Evolutionary conservation across 2,888 invertebrate genomes (phyloP).

Genomic region (Ophion costatus): DNA sequence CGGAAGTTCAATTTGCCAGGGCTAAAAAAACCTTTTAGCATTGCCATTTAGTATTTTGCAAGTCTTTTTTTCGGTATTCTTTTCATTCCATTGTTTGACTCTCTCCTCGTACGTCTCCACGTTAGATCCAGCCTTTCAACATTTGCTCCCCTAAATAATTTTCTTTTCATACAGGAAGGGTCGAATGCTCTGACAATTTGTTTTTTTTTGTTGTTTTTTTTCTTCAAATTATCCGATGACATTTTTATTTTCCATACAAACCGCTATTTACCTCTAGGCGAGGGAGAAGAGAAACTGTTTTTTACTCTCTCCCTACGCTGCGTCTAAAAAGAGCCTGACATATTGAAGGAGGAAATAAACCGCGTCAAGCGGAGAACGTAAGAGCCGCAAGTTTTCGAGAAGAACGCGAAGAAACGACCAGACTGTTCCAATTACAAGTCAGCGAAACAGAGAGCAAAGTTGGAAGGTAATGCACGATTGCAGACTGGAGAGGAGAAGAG

Average conservation of each 20-base stretch:
- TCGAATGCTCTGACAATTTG: neutral
- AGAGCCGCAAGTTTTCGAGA: slow-evolving; percentile 33
- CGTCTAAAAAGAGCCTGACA: slow-evolving; percentile 30
- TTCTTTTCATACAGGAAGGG: neutral
- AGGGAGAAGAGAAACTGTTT: slow-evolving; percentile 1
- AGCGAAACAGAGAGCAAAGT: slow-evolving; percentile 34
- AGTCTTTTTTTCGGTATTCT: no score
- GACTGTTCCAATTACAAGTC: slow-evolving; percentile 57
- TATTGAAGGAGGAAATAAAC: slow-evolving; percentile 39
- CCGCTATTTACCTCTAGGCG: neutral
- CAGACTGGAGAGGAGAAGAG: neutral
- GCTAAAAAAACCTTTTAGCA: no score
- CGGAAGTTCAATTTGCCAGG: no score
- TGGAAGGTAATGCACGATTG: slow-evolving; percentile 29
- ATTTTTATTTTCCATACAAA: slow-evolving; percentile 24
- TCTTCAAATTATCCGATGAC: neutral
- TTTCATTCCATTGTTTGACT: no score
- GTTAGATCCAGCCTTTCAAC: no score
- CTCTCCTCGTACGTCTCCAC: no score
- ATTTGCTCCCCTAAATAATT: no score
- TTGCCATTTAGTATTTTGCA: no score
- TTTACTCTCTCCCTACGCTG: neutral
- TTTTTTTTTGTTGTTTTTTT: neutral
- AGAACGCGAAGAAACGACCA: slow-evolving; percentile 13
- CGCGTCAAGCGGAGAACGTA: slow-evolving; percentile 13